Conservation (phyloP, 2,797 vertebrate genomes). For the Leptodactylus fallax region DNA sequence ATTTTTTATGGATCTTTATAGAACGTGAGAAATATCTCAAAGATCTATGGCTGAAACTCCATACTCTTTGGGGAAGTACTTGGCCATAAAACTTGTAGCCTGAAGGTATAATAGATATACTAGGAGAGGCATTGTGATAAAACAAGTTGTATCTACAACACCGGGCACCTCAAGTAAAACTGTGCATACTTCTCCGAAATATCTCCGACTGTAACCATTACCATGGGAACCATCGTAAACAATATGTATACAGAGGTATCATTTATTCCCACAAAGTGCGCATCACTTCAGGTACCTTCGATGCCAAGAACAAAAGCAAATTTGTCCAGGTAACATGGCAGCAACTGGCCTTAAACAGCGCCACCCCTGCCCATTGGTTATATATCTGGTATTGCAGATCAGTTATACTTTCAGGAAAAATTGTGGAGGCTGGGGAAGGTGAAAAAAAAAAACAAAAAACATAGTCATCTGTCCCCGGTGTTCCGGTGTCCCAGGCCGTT, state of each 20-base stretch:
- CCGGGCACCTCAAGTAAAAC: too few species aligned
- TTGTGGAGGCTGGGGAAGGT: too few species aligned
- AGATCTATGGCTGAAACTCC: neutral
- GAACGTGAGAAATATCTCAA: neutral
- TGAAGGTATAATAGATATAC: neutral
- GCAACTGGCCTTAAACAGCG: too few species aligned
- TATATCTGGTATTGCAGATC: too few species aligned
- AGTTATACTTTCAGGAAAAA: too few species aligned
- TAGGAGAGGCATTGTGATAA: conserved; percentile 4
- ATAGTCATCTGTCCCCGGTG: too few species aligned
- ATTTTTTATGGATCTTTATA: neutral
- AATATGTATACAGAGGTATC: neutral
- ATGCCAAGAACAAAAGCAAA: neutral
- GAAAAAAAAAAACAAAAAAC: too few species aligned
- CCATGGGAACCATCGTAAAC: neutral
- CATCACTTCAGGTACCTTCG: neutral
- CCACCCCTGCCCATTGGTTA: too few species aligned
- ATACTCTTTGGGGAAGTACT: neutral
- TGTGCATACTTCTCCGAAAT: neutral
- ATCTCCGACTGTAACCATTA: neutral
- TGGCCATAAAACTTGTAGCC: neutral
- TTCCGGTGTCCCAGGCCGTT: too few species aligned
- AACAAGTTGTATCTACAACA: neutral
- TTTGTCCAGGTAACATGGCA: too few species aligned
- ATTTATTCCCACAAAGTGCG: neutral